phyloP scores from a whole-genome alignment of 1,140 invertebrate genomes.

The Cotesia chilonis region DNA sequence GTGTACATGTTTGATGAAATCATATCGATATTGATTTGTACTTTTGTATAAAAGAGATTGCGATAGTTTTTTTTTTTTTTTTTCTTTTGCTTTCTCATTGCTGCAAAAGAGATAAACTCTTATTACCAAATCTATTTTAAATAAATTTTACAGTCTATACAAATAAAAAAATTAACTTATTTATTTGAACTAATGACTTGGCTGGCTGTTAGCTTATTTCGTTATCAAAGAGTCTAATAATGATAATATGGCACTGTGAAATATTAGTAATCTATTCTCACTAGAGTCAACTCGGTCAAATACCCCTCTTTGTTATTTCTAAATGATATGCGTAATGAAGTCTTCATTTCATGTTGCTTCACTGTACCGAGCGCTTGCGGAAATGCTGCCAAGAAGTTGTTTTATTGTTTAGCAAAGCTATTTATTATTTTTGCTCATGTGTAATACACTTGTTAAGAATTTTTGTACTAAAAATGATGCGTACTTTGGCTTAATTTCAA shows the following conservation, averaged over 20 bases:
- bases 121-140: too few species aligned
- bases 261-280: slow-evolving; percentile 8
- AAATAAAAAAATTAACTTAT: background rate
- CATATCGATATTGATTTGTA: slow-evolving; percentile 13
- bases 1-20: slow-evolving; percentile 13
- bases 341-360: background rate
- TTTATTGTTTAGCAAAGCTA: too few species aligned
- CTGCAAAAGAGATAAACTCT: background rate
- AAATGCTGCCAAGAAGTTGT: background rate
- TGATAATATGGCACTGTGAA: background rate
- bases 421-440: too few species aligned
- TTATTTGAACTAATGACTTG: slow-evolving; percentile 9
- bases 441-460: too few species aligned
- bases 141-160: too few species aligned
- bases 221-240: slow-evolving; percentile 16
- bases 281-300: slow-evolving; percentile 7
- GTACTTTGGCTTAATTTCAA: too few species aligned
- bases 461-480: too few species aligned
- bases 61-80: slow-evolving; percentile 2
- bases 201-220: background rate
- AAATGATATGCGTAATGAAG: too few species aligned
- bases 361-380: background rate
- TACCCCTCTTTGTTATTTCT: slow-evolving; percentile 12
- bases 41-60: slow-evolving; percentile 5
- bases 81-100: background rate